Evolutionary conservation across 2,113 vertebrate species (phyloP), one percentile per base, ranked within the genome.

Genomic region (Hipposideros armiger): DNA sequence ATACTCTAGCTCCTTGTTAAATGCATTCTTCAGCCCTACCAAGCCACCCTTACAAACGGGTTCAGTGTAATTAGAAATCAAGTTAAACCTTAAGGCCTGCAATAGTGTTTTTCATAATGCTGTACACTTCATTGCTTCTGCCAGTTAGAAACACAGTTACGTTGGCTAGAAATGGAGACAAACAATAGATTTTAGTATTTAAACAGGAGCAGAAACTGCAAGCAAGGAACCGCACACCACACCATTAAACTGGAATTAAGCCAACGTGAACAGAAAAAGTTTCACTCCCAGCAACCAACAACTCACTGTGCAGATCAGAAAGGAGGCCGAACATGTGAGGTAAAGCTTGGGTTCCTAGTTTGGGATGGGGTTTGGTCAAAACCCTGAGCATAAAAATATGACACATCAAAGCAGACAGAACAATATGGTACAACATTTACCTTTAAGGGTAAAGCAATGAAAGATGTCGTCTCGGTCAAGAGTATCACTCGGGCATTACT

Each of bases 141-240:
- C 93, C 95, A 95, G 92, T 98, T 96, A 98, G 94, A 95, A 92
- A 96, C 4, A 64, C 95, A 95, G 95, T 97, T 97, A 97, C 13
- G 40, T 95, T 97, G 86, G 97, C 97, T 93, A 96, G 94, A 98
- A 98, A 97, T 74, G 86, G 97, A 98, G 95, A 98, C 94, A 97
- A 96, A 98, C 96, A 93, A 95, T 92, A 97, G 95, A 98, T 98
- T 85, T 85, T 87, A 92, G 97, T 95, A 96, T 97, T 98, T 97
- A 98, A 36, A n/a, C 84, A 97, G 98, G 90, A 98, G 98, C 76
- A 88, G 97, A 96, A 97, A 96, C 89, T 96, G 77, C 87, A 98
- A 97, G 89, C 84, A 95, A 93, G 97, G 93, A 98, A 84, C 95
- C 67, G 28, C 93, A 98, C 97, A 98, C 89, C 94, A 97, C 95